A percentile compares a stretch with the other conserved stretches of the same genome.
These are phyloP conservation scores for Drosophila incognita DNA, from an alignment of 2,888 invertebrate genomes.

Conservation along the genomic window DNA sequence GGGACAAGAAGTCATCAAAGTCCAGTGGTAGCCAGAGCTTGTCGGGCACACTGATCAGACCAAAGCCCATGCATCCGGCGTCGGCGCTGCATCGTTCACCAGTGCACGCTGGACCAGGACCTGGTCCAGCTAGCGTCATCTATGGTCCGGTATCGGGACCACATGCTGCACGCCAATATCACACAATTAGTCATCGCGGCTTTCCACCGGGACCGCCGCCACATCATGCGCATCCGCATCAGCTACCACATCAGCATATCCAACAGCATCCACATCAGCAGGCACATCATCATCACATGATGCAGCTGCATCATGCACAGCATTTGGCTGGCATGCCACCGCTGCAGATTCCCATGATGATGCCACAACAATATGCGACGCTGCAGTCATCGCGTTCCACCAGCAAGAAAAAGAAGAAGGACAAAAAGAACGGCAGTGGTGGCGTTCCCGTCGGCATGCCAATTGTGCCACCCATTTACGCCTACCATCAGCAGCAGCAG, in stretches of 20 bases:
- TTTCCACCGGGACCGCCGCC: slow-evolving; percentile 76
- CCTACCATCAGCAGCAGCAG: slow-evolving; percentile 83
- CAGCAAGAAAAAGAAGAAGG: slow-evolving; percentile 86
- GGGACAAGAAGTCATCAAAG: slow-evolving; percentile 85
- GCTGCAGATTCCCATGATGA: slow-evolving; percentile 85
- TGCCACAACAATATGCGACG: slow-evolving; percentile 88
- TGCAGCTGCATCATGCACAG: slow-evolving; percentile 58
- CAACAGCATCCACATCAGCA: slow-evolving; percentile 53
- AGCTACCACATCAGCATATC: slow-evolving; percentile 72
- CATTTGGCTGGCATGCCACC: slow-evolving; percentile 83
- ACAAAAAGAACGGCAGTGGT: slow-evolving; percentile 80
- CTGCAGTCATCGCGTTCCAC: slow-evolving; percentile 88
- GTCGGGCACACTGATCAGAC: slow-evolving; percentile 85
- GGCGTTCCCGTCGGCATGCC: slow-evolving; percentile 85
- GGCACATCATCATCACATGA: slow-evolving; percentile 70
- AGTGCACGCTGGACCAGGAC: slow-evolving; percentile 48
- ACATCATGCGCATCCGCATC: slow-evolving; percentile 69
- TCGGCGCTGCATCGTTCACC: slow-evolving; percentile 81
- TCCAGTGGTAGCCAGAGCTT: slow-evolving; percentile 84
- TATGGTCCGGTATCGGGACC: slow-evolving; percentile 85
- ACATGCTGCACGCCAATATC: slow-evolving; percentile 85
- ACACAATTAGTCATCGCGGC: slow-evolving; percentile 86
- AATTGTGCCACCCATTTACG: slow-evolving; percentile 86
- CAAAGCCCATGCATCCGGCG: slow-evolving; percentile 84
- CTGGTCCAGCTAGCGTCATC: slow-evolving; percentile 82